Evolutionary conservation across 2,113 vertebrate species (phyloP), one percentile per base, ranked within the genome.

Genomic region (Rattus rattus): DNA sequence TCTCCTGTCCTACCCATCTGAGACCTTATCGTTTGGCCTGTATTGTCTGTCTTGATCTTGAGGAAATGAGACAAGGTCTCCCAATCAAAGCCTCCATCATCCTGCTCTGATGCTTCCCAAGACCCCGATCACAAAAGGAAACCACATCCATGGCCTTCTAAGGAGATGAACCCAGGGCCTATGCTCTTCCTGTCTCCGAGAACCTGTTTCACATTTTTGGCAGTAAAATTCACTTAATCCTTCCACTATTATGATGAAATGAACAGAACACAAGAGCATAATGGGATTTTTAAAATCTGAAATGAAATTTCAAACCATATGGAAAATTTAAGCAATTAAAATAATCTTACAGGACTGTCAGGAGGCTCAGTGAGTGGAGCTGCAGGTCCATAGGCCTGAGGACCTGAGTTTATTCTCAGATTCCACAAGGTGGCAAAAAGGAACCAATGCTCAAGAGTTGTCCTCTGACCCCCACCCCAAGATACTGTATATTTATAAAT

Each of bases 221-320:
- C 61, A 54, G 86, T n/a, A 43, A 89, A 76, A 91, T 92, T 91
- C 63, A 90, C 56, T 87, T 77, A 84, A 56, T 90, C 17, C 22
- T 97, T 83, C 61, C 70, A 69, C 95, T 69, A 86, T 77, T 72
- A 59, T 56, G 28, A 24, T 47, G 47, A 69, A 95, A 90, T 36
- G 85, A 88, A 89, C 85, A 91, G 56, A 94, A 90, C 4, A 6
- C 70, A 94, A 22, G 75, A 88, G 70, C 73, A 92, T 14, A 20
- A 16, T 54, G 65, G 76, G 26, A 28, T 85, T 90, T 87, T 61
- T 36, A 4, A 70, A 87, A 61, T 93, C 69, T 28, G 14, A 94
- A 92, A 91, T 75, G 24, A 90, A 95, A 63, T 81, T 92, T 17
- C n/a, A 73, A 86, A 61, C 69, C 47, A 30, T 83, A 92, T n/a